Conservation (phyloP, 37 sponge, comb jelly and placozoan genomes). For the Amphimedon queenslandica region DNA sequence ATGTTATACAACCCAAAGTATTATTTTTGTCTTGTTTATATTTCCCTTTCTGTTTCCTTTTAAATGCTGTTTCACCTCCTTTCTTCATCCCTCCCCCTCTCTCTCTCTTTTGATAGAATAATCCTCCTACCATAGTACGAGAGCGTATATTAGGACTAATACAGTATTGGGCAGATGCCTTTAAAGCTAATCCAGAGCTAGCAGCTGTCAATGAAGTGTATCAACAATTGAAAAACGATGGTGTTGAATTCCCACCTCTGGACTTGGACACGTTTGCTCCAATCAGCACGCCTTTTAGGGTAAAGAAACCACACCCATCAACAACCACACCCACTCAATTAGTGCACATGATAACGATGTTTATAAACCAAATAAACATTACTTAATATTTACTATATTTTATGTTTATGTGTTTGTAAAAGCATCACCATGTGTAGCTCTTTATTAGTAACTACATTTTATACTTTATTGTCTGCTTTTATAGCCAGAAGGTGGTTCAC, state of each 20-base stretch:
- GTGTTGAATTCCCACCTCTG: constrained; percentile 90
- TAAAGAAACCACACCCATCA: no score
- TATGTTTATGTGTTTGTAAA: no score
- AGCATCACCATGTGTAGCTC: no score
- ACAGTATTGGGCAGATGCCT: constrained; percentile 93
- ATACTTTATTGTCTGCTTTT: no score
- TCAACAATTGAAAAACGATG: constrained; percentile 73
- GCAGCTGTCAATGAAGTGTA: constrained; percentile 66
- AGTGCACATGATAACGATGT: no score
- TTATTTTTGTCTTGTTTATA: not conserved
- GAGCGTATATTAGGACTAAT: constrained; percentile 82
- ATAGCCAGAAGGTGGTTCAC: not conserved
- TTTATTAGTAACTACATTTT: no score
- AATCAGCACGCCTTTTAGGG: constrained; percentile 71
- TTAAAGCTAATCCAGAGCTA: constrained; percentile 75
- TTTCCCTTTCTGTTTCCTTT: not conserved
- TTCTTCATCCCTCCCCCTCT: not conserved
- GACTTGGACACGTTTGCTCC: constrained; percentile 91
- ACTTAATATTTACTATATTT: no score
- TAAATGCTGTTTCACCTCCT: not conserved
- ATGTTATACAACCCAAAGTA: constrained; percentile 57
- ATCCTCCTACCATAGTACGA: constrained; percentile 72
- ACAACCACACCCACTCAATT: no score
- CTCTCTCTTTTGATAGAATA: constrained; percentile 35
- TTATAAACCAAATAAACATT: no score